Base-by-base conservation (phyloP, 2,888 invertebrate genomes). In the Zaprionus obscuricornis region DNA sequence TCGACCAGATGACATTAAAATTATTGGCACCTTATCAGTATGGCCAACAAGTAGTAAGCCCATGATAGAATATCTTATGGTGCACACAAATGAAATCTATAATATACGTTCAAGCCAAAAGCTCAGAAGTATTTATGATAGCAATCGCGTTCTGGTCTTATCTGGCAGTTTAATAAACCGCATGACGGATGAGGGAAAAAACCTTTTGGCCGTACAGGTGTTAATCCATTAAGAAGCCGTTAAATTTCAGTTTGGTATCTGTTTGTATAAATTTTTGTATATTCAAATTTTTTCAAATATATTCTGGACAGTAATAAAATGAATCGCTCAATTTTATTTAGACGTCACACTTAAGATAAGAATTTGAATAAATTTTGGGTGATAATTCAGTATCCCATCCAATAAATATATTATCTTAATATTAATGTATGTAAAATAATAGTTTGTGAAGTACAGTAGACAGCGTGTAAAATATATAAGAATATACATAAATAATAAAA, bases 11-110 rank as follows among this genome's bases (percentile, higher is more conserved):
- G 66, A 85, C 8, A 27, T 78, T 3, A 68, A 74, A 0, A 50
- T 87, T 3, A 68, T 65, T 5, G 86, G 71, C 11, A 87, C 82
- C 31, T 4, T 89, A 6, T 70, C 85, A 1, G 67, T 87, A 1
- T 88, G 88, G 88, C 71, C 81, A 4, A 67, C 85, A 0, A 29
- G 52, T 55, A 43, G 60, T 40, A 10, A 68, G 46, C 31, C 51
- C 11, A 4, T 65, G 51, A 20, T 82, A 65, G 22, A 69, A 31
- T 5, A 79, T 8, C 77, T 86, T n/a, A 31, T 72, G n/a, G 88
- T 86, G 3, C 83, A 85, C 5, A 86, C 88, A 18, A 79, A 83
- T 4, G 66, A 78, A 24, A 55, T 88, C 34, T 87, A 87, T 52
- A 86, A 88, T 2, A 67, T 89, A 8, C 76, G 85, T 8, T 64